phyloP scores from a whole-genome alignment of 2,888 invertebrate species.

The Smittia aterrima region DNA sequence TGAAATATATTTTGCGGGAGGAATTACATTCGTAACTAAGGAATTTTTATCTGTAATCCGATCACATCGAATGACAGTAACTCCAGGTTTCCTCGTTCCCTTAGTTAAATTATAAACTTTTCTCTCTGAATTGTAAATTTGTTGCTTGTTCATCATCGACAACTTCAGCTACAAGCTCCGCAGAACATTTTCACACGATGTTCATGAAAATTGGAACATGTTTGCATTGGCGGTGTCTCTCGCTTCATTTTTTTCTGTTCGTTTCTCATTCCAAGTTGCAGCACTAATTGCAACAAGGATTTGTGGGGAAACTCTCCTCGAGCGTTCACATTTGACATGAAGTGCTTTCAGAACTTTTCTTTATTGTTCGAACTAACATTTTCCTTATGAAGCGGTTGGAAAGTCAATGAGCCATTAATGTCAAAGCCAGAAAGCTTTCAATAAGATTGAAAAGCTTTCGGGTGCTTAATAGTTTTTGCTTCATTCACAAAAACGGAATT shows the following conservation, averaged over 20 bases:
- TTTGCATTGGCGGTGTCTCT: not conserved
- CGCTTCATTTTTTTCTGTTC: not conserved
- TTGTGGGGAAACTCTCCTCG: not conserved
- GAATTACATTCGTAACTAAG: no score
- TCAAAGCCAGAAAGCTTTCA: not conserved
- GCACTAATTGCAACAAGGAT: not conserved
- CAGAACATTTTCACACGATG: not conserved
- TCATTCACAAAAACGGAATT: not conserved
- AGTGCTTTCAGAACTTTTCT: no score
- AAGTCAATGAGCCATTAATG: no score
- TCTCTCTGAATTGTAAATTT: no score
- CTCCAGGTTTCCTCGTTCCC: no score
- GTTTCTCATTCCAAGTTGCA: not conserved
- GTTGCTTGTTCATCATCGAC: not conserved
- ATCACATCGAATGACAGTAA: no score
- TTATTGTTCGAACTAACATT: no score
- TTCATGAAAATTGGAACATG: not conserved
- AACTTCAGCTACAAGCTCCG: not conserved
- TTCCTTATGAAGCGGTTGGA: no score
- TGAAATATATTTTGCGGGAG: no score
- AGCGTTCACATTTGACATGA: no score
- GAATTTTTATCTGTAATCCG: no score
- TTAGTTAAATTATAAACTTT: no score
- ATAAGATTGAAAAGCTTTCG: slow-evolving; percentile 15
- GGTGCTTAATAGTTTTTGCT: not conserved